Evolutionary conservation across 2,888 invertebrate genomes (phyloP), one percentile per base, ranked within the genome.

Genomic region (Cryptus armator): DNA sequence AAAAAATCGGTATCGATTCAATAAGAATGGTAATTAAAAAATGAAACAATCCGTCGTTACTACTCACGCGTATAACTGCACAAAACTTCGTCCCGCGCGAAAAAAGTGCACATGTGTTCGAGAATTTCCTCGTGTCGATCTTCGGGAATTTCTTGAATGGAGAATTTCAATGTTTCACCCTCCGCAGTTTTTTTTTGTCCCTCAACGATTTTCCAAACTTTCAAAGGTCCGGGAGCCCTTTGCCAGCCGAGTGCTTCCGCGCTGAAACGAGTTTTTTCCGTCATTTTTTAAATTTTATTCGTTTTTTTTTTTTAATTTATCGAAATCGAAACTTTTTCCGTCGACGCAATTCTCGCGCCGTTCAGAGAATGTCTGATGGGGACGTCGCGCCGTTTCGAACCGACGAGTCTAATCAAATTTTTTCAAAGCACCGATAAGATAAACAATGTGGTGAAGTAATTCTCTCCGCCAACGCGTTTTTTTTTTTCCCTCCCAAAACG

Each of bases 101-200:
- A 92, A 56, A 88, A 81, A 0, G 53, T 84, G 19, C 81, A 86
- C 91, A 93, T 90, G 3, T 89, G 87, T 43, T 93, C 89, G 10
- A 90, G 2, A 5, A 88, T 90, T 5, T 93, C 93, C 3, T 90
- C 87, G 56, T 88, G 88, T 56, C 92, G 89, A 68, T 92, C 91
- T 77, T 90, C 88, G 0, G 93, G 93, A 78, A 93, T 83, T 59
- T 92, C 92, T 83, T 93, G 91, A 72, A 93, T 91, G 7, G 86
- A 84, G 83, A 92, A 92, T 75, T 87, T 90, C 2, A 89, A 72
- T 5, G 86, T 77, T n/a, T 89, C 88, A 24, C 88, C 89, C 51
- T 90, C 79, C 4, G 86, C 79, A 9, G 72, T 85, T 43, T 81
- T 87, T 46, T 86, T 89, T 2, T 64, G 79, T 29, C 89, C 87